Base-by-base conservation (phyloP, 2,888 invertebrate species). In the Xestia xanthographa region DNA sequence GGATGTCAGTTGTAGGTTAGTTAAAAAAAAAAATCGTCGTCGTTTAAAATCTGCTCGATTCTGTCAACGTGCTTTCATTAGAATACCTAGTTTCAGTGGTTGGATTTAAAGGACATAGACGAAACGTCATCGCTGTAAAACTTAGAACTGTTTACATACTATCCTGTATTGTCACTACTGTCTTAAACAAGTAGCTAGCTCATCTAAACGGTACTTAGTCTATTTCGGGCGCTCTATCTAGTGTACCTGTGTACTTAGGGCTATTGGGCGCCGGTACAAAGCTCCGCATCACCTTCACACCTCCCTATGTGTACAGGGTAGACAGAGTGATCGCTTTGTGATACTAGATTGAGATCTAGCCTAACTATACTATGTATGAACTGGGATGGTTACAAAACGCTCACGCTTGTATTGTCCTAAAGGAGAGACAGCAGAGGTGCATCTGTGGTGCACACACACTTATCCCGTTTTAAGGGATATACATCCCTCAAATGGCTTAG, bases 311-410 rank as follows among this genome's bases (percentile, higher is more conserved):
- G 41, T 17, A 38, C 26, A n/a, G 58, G 78, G 53, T 82, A 11
- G 50, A 63, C 77, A 82, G 67, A 65, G n/a, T 63, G 45, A 56
- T 76, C n/a, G 56, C 68, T 77, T 82, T 79, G 77, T 77, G 50
- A 22, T 60, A 45, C 50, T 50, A n/a, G 41, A 76, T 66, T 78
- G 29, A 50, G 45, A 82, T 82, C 34, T 63, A 29, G 1, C 43
- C 11, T 29, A 45, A 45, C 41, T 58, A 58, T 26, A 26, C 26
- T 60, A 29, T 48, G 34, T 43, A 34, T 45, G 11, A 29, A 58
- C 58, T 29, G 17, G 17, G 20, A 8, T 17, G 29, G 9, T 22
- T 22, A 43, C 9, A 45, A n/a, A n/a, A n/a, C 20, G 38, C 11
- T 56, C 6, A 17, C 2, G 17, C 0, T 4, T 38, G 58, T 58